A percentile compares a stretch with the other conserved stretches of the same genome.
These are phyloP conservation scores for Palythoa grandis DNA, from an alignment of 92 coral and sea anemone species.

Conservation along the genomic window DNA sequence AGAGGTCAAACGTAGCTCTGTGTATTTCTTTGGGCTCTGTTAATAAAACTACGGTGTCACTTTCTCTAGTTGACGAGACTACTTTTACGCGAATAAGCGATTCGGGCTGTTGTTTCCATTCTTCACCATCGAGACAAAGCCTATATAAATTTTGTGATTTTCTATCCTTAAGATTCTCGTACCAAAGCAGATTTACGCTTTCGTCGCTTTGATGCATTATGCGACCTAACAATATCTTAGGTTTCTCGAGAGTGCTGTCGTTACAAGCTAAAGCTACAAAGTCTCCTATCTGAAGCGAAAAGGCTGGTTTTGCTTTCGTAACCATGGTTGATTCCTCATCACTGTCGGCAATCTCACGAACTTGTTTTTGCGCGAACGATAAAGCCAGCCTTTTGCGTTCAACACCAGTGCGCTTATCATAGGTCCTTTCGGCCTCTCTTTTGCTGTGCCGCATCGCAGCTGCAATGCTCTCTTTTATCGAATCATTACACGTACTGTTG, in stretches of 20 bases:
- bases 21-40: constrained; percentile 10
- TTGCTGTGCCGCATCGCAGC: background rate
- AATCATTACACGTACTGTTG: constrained; percentile 33
- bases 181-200: constrained; percentile 9
- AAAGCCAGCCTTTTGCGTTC: constrained; percentile 40
- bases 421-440: constrained; percentile 43
- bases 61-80: constrained; percentile 15
- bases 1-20: background rate
- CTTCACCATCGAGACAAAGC: constrained; percentile 11
- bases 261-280: background rate
- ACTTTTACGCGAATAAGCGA: constrained; percentile 15
- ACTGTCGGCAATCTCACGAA: background rate
- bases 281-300: background rate
- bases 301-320: background rate
- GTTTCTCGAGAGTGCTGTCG: constrained; percentile 30
- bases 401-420: constrained; percentile 25
- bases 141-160: background rate
- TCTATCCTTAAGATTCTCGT: background rate
- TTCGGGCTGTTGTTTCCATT: constrained; percentile 18
- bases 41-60: constrained; percentile 5
- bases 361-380: constrained; percentile 33
- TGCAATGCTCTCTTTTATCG: constrained; percentile 27
- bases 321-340: background rate
- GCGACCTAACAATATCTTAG: too few relatives aligned
- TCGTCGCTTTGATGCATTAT: background rate